Evolutionary conservation across 2,797 vertebrate species (phyloP).

Genomic region (Saxicola maurus): DNA sequence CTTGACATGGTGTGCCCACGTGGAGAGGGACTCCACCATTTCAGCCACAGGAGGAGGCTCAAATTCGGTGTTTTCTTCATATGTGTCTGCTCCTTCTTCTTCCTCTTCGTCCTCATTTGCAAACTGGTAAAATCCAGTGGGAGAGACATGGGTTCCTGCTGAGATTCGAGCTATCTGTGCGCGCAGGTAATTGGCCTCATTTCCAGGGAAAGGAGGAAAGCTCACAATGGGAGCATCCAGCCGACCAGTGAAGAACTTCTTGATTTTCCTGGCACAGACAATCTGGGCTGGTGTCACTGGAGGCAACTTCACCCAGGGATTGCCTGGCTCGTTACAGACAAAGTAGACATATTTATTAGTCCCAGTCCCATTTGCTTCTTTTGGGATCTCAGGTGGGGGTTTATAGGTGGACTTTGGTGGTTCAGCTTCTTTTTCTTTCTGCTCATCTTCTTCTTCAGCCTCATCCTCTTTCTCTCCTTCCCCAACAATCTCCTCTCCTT

Average conservation of each 20-base stretch:
- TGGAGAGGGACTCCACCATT: slow-evolving; percentile 79
- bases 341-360: slow-evolving; percentile 88
- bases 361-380: slow-evolving; percentile 80
- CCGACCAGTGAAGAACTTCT: slow-evolving; percentile 86
- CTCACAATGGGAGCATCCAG: slow-evolving; percentile 82
- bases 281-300: slow-evolving; percentile 87
- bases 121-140: slow-evolving; percentile 85
- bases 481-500: slow-evolving; percentile 6
- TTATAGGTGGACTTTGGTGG: slow-evolving; percentile 76
- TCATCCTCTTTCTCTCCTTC: slow-evolving; percentile 52
- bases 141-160: slow-evolving; percentile 88
- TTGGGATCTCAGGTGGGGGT: slow-evolving; percentile 76
- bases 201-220: slow-evolving; percentile 91
- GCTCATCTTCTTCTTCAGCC: slow-evolving; percentile 19
- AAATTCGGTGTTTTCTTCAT: slow-evolving; percentile 87
- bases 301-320: slow-evolving; percentile 86
- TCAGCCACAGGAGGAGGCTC: slow-evolving; percentile 80
- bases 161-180: slow-evolving; percentile 94
- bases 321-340: slow-evolving; percentile 87
- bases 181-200: slow-evolving; percentile 88
- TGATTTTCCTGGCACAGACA: slow-evolving; percentile 83
- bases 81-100: slow-evolving; percentile 71
- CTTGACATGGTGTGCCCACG: slow-evolving; percentile 88
- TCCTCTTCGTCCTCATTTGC: slow-evolving; percentile 87
- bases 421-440: slow-evolving; percentile 59